These are phyloP conservation scores for Adelognathus sp. DNA, from an alignment of 2,888 invertebrate genomes.

Conservation along the genomic window DNA sequence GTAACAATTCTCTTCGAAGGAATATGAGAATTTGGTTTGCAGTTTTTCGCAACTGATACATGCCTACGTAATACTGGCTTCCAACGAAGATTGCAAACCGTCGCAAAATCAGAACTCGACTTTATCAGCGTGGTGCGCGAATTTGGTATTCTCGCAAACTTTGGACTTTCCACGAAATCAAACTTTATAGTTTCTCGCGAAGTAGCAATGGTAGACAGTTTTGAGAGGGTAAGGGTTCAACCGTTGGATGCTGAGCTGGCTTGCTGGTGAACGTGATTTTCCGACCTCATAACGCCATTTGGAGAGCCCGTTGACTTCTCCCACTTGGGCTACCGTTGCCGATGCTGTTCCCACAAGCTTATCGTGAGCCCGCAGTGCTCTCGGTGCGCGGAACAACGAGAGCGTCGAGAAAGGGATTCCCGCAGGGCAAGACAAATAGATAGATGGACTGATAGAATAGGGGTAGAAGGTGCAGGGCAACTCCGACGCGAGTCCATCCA, in stretches of 20 bases:
- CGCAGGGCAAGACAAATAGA: slow-evolving; percentile 35
- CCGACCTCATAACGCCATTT: slow-evolving; percentile 14
- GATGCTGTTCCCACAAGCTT: slow-evolving; percentile 6
- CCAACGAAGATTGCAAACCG: slow-evolving; percentile 7
- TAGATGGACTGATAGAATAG: not conserved
- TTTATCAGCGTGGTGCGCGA: slow-evolving; percentile 30
- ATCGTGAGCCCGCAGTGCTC: slow-evolving; percentile 20
- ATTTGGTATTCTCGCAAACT: slow-evolving; percentile 10
- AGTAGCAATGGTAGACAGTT: not conserved
- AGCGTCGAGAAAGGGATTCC: slow-evolving; percentile 14
- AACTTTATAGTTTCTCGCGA: slow-evolving; percentile 29
- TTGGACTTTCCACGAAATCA: slow-evolving; percentile 30
- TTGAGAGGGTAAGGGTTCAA: slow-evolving; percentile 4
- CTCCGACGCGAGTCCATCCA: slow-evolving; percentile 27
- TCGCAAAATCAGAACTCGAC: slow-evolving; percentile 38
- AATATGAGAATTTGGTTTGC: too few species aligned
- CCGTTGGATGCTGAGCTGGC: slow-evolving; percentile 11
- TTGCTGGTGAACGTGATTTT: slow-evolving; percentile 21
- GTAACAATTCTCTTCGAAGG: too few species aligned
- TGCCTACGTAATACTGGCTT: slow-evolving; percentile 22
- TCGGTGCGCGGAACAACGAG: slow-evolving; percentile 21
- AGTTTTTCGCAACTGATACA: too few species aligned
- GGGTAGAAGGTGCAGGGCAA: slow-evolving; percentile 25
- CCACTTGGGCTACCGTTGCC: not conserved
- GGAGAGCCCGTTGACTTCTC: not conserved